Percentiles rank a stretch among this genome's conserved stretches.
phyloP scores from a whole-genome alignment of 2,888 invertebrate species.

The Phalera bucephala region DNA sequence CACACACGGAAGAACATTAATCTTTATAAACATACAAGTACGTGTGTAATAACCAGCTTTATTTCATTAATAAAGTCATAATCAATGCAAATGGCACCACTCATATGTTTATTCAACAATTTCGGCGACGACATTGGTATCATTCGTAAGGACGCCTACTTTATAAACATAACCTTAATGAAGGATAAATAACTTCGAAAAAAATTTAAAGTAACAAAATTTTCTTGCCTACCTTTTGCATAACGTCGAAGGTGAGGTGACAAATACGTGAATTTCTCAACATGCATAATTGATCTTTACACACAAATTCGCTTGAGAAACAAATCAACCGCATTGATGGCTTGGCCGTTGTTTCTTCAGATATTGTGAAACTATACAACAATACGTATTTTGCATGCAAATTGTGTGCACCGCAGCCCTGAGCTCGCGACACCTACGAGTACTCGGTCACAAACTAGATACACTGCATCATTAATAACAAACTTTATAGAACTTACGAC shows the following conservation, averaged over 20 bases:
- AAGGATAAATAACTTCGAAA: conserved; percentile 13
- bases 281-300: conserved; percentile 1
- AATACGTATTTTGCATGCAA: conserved; percentile 59
- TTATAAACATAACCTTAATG: conserved; percentile 13
- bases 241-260: conserved; percentile 1
- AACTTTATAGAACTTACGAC: conserved; percentile 20
- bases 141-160: conserved; percentile 14
- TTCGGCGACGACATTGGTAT: conserved; percentile 17
- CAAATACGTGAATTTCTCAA: background rate
- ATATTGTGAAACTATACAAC: conserved; percentile 52
- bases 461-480: conserved; percentile 39
- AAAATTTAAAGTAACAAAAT: conserved; percentile 14
- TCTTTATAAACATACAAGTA: no score
- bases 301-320: conserved; percentile 25
- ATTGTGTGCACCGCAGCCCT: conserved; percentile 39
- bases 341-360: conserved; percentile 34
- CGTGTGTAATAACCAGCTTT: no score
- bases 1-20: no score
- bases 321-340: conserved; percentile 35
- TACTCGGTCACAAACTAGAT: conserved; percentile 19
- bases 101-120: background rate
- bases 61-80: no score
- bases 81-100: background rate
- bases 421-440: conserved; percentile 41
- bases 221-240: conserved; percentile 1